These are phyloP conservation scores for Semotilus atromaculatus DNA, from an alignment of 2,797 vertebrate genomes.

Conservation along the genomic window DNA sequence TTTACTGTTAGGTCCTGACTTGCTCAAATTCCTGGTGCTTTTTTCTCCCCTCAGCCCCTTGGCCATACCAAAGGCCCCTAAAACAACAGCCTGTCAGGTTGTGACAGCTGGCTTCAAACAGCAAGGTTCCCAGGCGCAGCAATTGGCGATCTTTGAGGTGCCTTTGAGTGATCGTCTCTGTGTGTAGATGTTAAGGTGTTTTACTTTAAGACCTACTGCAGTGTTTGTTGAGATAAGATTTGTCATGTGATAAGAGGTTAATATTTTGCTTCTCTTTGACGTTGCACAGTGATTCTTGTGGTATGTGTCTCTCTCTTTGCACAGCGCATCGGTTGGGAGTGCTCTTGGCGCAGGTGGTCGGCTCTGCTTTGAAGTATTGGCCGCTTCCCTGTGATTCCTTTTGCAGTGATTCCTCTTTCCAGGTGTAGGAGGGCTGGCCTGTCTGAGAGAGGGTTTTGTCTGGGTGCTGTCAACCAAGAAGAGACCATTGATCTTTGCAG, in stretches of 20 bases:
- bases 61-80: constrained; percentile 85
- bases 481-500: constrained; percentile 85
- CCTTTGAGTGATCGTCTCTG: constrained; percentile 26
- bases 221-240: constrained; percentile 15
- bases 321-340: constrained; percentile 63
- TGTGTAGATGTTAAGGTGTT: constrained; percentile 28
- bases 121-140: constrained; percentile 78
- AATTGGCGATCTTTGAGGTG: constrained; percentile 52
- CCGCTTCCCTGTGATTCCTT: constrained; percentile 71
- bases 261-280: constrained; percentile 5
- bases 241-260: background rate
- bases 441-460: constrained; percentile 91
- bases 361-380: constrained; percentile 75
- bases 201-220: background rate
- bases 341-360: constrained; percentile 73
- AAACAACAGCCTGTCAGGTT: constrained; percentile 88
- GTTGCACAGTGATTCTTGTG: background rate
- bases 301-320: constrained; percentile 68
- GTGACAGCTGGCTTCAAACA: constrained; percentile 88
- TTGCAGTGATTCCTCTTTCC: constrained; percentile 69
- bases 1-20: constrained; percentile 88
- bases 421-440: constrained; percentile 94
- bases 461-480: constrained; percentile 89
- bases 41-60: constrained; percentile 81
- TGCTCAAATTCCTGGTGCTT: constrained; percentile 87